Evolutionary conservation across 2,888 invertebrate species (phyloP).

Genomic region (Chrysopilus asiliformis): DNA sequence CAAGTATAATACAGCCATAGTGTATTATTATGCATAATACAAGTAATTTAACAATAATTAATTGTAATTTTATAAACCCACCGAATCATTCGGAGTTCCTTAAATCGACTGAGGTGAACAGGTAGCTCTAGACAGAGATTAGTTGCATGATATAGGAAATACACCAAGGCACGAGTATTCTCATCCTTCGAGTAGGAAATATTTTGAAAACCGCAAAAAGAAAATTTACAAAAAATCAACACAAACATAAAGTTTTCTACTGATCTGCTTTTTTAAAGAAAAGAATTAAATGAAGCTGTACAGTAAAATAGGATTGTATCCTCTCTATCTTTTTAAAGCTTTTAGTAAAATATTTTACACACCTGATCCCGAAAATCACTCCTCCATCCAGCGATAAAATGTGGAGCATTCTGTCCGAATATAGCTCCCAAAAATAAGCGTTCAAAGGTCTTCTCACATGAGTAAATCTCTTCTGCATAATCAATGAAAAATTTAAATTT

Average conservation of each 20-base stretch:
- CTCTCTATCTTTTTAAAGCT: background rate
- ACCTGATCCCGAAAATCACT: slow-evolving; percentile 59
- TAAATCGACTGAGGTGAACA: slow-evolving; percentile 20
- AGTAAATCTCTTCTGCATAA: slow-evolving; percentile 40
- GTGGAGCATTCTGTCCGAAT: slow-evolving; percentile 66
- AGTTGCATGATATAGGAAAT: slow-evolving; percentile 64
- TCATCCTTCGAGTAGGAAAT: slow-evolving; percentile 45
- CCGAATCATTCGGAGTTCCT: slow-evolving; percentile 29
- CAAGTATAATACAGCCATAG: too few species aligned
- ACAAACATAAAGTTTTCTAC: too few species aligned
- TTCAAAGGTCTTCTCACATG: slow-evolving; percentile 52
- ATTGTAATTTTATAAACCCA: too few species aligned
- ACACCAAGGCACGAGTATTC: slow-evolving; percentile 60
- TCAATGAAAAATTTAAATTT: too few species aligned
- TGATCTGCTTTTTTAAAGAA: too few species aligned
- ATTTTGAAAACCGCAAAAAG: background rate
- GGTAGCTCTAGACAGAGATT: slow-evolving; percentile 48
- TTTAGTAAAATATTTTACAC: slow-evolving; percentile 12
- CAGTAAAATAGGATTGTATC: background rate
- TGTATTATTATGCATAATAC: too few species aligned
- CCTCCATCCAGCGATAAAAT: slow-evolving; percentile 75
- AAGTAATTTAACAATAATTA: too few species aligned
- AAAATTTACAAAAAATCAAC: slow-evolving; percentile 1
- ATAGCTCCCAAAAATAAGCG: slow-evolving; percentile 60
- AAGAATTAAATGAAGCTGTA: too few species aligned